Conservation (phyloP, 2,888 invertebrate species). For the Synanthedon formicaeformis region DNA sequence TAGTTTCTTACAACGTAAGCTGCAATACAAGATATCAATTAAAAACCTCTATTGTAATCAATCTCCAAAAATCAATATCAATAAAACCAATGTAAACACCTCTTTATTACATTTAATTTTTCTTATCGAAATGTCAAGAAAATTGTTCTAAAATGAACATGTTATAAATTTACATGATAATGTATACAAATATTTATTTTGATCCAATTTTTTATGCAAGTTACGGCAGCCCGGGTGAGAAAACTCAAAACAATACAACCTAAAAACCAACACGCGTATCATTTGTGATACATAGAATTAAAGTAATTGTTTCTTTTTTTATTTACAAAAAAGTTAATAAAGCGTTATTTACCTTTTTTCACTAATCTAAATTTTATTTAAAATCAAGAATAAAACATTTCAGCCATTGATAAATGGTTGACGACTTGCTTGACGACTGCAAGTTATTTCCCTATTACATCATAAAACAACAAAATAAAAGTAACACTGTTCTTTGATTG, state of each 20-base stretch:
- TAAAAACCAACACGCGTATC: not conserved
- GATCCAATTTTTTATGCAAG: conserved; percentile 9
- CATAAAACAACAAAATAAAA: not conserved
- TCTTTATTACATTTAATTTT: not conserved
- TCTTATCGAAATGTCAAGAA: not conserved
- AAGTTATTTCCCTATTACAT: not conserved
- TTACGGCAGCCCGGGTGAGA: conserved; percentile 3
- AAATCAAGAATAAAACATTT: conserved; percentile 8
- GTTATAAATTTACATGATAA: conserved; percentile 4
- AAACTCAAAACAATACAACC: not conserved
- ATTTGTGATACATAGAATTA: not conserved
- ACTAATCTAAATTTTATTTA: conserved; percentile 4
- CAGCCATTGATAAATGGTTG: conserved; percentile 9
- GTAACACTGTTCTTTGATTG: conserved; percentile 1
- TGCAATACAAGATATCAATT: conserved; percentile 25
- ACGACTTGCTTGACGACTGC: not conserved
- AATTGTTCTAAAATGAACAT: not conserved
- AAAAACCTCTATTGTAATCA: conserved; percentile 4
- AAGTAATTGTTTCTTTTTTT: not conserved
- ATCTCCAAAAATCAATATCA: conserved; percentile 8
- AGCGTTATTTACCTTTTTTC: conserved; percentile 4
- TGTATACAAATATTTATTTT: conserved; percentile 13
- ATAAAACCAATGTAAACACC: not conserved
- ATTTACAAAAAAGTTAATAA: not conserved
- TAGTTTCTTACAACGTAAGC: conserved; percentile 27